Conservation (phyloP, 2,888 invertebrate genomes). For the Andrena haemorrhoa region DNA sequence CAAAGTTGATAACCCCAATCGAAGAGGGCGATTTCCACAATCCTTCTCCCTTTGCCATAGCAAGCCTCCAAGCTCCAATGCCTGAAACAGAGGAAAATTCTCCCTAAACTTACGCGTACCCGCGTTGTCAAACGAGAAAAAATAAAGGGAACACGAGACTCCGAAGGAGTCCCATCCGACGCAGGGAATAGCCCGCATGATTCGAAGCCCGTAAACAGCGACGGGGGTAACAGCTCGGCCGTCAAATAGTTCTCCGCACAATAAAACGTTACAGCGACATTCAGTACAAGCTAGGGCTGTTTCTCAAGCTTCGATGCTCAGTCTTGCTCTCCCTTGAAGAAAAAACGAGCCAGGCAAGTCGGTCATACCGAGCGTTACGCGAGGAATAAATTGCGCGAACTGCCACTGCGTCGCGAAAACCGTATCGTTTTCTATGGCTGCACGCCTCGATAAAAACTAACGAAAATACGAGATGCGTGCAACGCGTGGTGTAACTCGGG, state of each 20-base stretch:
- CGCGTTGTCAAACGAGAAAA: background rate
- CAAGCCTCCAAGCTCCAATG: background rate
- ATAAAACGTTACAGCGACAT: conserved; percentile 60
- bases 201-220: conserved; percentile 48
- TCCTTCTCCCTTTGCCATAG: background rate
- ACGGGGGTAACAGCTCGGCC: conserved; percentile 25
- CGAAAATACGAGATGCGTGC: background rate
- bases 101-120: conserved; percentile 25
- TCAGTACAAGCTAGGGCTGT: conserved; percentile 27
- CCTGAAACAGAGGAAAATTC: conserved; percentile 23
- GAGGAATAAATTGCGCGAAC: conserved; percentile 26
- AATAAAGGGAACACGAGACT: background rate
- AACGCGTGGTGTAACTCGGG: background rate
- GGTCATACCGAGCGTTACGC: conserved; percentile 45
- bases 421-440: conserved; percentile 11
- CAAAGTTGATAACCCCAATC: background rate
- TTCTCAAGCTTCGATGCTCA: conserved; percentile 42
- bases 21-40: background rate
- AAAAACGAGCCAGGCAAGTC: background rate
- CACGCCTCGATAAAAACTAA: conserved; percentile 4
- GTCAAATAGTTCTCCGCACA: conserved; percentile 48
- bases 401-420: conserved; percentile 9
- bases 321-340: conserved; percentile 12
- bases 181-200: conserved; percentile 17
- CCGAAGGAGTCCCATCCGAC: conserved; percentile 22